phyloP scores from a whole-genome alignment of 2,113 vertebrate species.

The Panthera leo region DNA sequence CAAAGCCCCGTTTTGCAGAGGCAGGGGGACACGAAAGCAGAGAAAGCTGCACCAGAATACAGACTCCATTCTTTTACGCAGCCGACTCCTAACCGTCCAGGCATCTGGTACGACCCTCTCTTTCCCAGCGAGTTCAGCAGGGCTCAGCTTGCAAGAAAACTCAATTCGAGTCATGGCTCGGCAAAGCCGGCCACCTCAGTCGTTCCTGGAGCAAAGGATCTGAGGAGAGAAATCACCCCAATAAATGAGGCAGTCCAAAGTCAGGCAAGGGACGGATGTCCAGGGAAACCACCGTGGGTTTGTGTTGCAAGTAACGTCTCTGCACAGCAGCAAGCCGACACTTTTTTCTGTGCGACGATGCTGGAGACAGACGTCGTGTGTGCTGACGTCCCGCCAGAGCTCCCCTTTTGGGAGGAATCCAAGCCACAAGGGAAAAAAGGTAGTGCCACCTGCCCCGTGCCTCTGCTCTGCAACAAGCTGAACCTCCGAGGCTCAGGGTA shows the following conservation, averaged over 20 bases:
- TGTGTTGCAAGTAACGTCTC: not conserved
- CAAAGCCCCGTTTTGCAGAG: not conserved
- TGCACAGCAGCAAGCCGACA: not conserved
- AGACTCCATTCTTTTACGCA: accelerated
- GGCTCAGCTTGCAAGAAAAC: not conserved
- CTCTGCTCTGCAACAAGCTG: not conserved
- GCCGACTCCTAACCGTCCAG: accelerated
- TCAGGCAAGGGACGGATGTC: not conserved
- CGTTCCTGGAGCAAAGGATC: accelerated
- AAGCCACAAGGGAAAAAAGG: not conserved
- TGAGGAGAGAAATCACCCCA: not conserved
- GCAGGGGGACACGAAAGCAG: not conserved
- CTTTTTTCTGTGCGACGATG: not conserved
- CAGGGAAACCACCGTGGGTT: accelerated
- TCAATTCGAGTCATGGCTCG: accelerated
- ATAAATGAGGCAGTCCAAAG: not conserved
- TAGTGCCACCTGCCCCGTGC: not conserved
- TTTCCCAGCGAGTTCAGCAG: not conserved
- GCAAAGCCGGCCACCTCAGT: accelerated
- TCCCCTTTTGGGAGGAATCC: not conserved
- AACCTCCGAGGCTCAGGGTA: too few species aligned
- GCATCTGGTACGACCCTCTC: accelerated
- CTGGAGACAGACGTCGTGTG: accelerated
- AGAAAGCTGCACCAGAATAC: not conserved
- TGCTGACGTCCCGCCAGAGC: accelerated